Conservation (phyloP, 2,888 invertebrate species). For the Hirtodrosophila cameraria region DNA sequence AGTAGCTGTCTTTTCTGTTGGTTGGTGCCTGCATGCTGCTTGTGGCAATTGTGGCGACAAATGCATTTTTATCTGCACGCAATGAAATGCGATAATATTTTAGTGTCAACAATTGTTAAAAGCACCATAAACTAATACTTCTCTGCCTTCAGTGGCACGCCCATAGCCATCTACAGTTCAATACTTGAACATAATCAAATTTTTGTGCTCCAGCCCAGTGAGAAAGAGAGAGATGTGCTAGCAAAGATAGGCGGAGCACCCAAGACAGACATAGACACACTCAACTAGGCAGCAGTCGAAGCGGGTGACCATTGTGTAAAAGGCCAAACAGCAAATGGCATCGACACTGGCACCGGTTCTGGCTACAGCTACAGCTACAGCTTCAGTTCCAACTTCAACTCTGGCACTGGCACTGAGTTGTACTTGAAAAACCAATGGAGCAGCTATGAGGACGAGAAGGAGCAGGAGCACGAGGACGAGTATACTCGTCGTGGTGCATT, state of each 20-base stretch:
- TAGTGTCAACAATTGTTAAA: slow-evolving; percentile 83
- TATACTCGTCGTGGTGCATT: slow-evolving; percentile 64
- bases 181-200: slow-evolving; percentile 78
- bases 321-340: slow-evolving; percentile 51
- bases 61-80: slow-evolving; percentile 80
- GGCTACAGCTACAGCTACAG: neutral
- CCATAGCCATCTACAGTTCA: slow-evolving; percentile 66
- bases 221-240: slow-evolving; percentile 39
- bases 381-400: neutral
- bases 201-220: slow-evolving; percentile 48
- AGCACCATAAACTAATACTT: slow-evolving; percentile 81
- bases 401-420: slow-evolving; percentile 40
- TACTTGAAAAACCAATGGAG: slow-evolving; percentile 71
- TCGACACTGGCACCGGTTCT: slow-evolving; percentile 7
- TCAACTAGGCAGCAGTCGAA: slow-evolving; percentile 71
- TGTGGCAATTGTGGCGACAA: slow-evolving; percentile 80
- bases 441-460: slow-evolving; percentile 39
- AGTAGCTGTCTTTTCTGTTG: too few species aligned
- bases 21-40: slow-evolving; percentile 33
- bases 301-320: slow-evolving; percentile 66
- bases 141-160: slow-evolving; percentile 26
- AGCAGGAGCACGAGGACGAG: slow-evolving; percentile 2
- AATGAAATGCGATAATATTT: slow-evolving; percentile 82
- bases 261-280: slow-evolving; percentile 40
- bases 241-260: slow-evolving; percentile 41